These are phyloP conservation scores for Plutella xylostella DNA, from an alignment of 2,888 invertebrate species.

Conservation along the genomic window DNA sequence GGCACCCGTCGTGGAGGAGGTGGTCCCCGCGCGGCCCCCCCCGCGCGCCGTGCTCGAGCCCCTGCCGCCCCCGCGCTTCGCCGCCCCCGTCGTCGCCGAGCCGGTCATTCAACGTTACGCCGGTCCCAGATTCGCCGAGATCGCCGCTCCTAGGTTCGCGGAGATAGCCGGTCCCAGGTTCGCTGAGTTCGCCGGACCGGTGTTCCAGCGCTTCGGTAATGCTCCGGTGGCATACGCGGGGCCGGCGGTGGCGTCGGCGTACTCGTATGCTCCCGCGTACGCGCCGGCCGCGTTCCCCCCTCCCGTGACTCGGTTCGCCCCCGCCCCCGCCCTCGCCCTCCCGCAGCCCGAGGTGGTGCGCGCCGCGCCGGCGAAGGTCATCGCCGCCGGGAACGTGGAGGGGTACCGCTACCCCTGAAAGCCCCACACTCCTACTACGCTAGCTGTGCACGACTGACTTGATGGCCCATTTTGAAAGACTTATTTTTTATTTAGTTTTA, in stretches of 20 bases:
- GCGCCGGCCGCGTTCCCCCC: slow-evolving; percentile 23
- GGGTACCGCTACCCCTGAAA: slow-evolving; percentile 54
- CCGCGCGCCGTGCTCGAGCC: slow-evolving; percentile 25
- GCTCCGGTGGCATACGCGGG: slow-evolving; percentile 10
- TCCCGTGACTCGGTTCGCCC: slow-evolving; percentile 40
- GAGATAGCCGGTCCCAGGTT: slow-evolving; percentile 9
- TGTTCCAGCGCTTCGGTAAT: slow-evolving; percentile 12
- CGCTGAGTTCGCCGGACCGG: slow-evolving; percentile 23
- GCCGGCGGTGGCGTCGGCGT: too few relatives aligned
- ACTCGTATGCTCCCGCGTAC: slow-evolving; percentile 18
- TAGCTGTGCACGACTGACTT: slow-evolving; percentile 33
- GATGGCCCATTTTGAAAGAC: slow-evolving; percentile 32
- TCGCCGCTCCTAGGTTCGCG: slow-evolving; percentile 19
- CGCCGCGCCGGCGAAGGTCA: slow-evolving; percentile 70
- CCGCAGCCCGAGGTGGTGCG: background rate
- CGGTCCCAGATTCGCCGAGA: slow-evolving; percentile 18
- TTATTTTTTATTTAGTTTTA: slow-evolving; percentile 18
- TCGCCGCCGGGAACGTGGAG: slow-evolving; percentile 52
- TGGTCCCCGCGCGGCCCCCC: slow-evolving; percentile 32
- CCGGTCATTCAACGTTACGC: slow-evolving; percentile 18
- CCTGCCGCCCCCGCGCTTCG: slow-evolving; percentile 26
- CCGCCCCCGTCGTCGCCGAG: slow-evolving; percentile 52
- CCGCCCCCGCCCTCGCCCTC: slow-evolving; percentile 40
- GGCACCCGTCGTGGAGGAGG: slow-evolving; percentile 45
- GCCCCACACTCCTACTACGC: too few relatives aligned